Percentiles rank a stretch among this genome's conserved stretches.
phyloP scores from a whole-genome alignment of 2,888 invertebrate genomes.

The Cephus rjabovi region DNA sequence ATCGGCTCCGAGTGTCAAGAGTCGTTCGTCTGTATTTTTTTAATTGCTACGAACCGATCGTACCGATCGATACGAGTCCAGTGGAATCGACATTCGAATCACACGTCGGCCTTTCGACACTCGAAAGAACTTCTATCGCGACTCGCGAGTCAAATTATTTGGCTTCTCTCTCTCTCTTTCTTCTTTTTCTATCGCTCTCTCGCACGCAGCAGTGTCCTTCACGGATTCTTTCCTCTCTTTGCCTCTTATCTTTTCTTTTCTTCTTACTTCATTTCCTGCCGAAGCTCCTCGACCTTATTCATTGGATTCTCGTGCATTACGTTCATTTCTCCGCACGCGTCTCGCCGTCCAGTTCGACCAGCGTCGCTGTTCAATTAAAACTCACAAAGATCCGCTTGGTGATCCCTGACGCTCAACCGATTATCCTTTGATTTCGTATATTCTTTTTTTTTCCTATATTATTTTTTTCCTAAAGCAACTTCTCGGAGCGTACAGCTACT shows the following conservation, averaged over 20 bases:
- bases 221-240: background rate
- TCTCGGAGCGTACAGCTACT: background rate
- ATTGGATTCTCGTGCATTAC: background rate
- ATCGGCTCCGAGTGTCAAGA: background rate
- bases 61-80: background rate
- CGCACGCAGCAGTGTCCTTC: background rate
- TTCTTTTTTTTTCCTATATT: background rate
- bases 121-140: background rate
- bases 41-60: background rate
- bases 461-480: background rate
- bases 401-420: background rate
- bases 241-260: background rate
- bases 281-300: background rate
- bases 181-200: background rate
- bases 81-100: background rate
- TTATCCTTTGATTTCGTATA: background rate
- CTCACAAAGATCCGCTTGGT: background rate
- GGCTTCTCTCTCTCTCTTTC: background rate
- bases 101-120: background rate
- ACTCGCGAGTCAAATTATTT: background rate
- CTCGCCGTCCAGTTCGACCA: background rate
- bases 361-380: background rate
- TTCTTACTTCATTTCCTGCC: background rate
- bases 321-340: background rate
- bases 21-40: background rate